Evolutionary conservation across 2,113 vertebrate genomes (phyloP), one percentile per base, ranked within the genome.

Genomic region (Silurus asotus): DNA sequence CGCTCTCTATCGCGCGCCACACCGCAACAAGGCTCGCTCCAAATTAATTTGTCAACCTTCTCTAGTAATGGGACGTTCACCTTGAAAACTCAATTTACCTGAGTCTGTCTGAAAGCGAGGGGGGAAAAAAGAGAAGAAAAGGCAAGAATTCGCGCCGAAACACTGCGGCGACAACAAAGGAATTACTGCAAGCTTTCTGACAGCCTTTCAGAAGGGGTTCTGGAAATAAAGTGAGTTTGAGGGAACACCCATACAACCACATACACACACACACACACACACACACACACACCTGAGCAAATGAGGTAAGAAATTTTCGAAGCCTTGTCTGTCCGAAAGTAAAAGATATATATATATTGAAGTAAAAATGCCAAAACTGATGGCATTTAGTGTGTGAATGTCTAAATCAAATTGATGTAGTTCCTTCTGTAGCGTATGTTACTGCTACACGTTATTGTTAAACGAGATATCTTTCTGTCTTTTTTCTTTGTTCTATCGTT

Each of bases 61-160:
- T 93, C 92, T 92, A 89, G 94, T 93, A 94, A 94, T 93, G 91
- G 92, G 92, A 93, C 93, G 88, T 92, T 95, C 95, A 95, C 94
- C 95, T 95, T 96, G 95, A 96, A 95, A 95, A 94, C 93, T 95
- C 95, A 93, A 94, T 95, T 94, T 95, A 94, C 93, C 92, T 92
- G 93, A 91, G 93, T 92, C 80, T 85, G 88, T 89, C 92, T 90
- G 78, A 78, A 89, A 88, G 87, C 84, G 88, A 86, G 84, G 14
- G 37, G 37, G 1, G 37, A 37, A 37, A 37, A 37, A 81, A 65
- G 6, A 67, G 86, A 84, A 87, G 84, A 86, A 90, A 89, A 11
- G 79, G 82, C 6, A 74, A 86, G 87, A 88, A 89, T 82, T 88
- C 87, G 87, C 59, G 6, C 0, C 4, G 82, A 84, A 91, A 93